Evolutionary conservation across 92 coral and sea anemone species (phyloP).

Genomic region (Parazoanthus darwini): DNA sequence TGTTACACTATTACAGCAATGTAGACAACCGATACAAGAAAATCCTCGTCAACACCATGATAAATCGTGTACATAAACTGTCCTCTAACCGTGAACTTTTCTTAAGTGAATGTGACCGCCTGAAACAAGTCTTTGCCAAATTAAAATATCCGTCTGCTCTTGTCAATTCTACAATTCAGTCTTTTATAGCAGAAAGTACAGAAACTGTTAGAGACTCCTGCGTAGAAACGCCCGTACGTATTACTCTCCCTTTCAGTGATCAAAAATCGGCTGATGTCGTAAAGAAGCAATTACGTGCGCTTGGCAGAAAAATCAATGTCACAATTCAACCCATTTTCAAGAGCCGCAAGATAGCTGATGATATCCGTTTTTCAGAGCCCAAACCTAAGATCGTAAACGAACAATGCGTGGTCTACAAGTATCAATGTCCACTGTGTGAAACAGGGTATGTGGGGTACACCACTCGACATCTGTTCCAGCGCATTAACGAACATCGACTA

Average conservation of each 20-base stretch:
- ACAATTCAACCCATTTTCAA: conserved; percentile 15
- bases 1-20: background rate
- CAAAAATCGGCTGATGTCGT: conserved; percentile 17
- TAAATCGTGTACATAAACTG: background rate
- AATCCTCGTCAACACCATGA: background rate
- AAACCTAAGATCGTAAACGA: conserved; percentile 6
- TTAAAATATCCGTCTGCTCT: background rate
- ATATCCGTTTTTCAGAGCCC: conserved; percentile 1
- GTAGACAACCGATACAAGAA: conserved; percentile 5
- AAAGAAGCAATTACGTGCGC: background rate
- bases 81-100: background rate
- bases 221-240: background rate
- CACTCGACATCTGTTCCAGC: too few species aligned
- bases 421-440: too few species aligned
- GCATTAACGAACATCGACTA: too few species aligned
- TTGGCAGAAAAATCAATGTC: conserved; percentile 8
- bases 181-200: background rate
- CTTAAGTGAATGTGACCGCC: background rate
- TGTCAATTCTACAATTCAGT: background rate
- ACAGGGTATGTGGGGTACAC: too few species aligned
- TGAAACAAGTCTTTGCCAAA: conserved; percentile 1
- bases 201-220: background rate
- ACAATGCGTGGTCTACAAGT: conserved; percentile 24
- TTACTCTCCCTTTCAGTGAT: conserved; percentile 21
- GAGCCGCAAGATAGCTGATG: conserved; percentile 26